Percentiles rank a stretch among this genome's conserved stretches.
Evolutionary conservation across 2,113 vertebrate genomes (phyloP).

Genomic region (Cricetomys ansorgei): DNA sequence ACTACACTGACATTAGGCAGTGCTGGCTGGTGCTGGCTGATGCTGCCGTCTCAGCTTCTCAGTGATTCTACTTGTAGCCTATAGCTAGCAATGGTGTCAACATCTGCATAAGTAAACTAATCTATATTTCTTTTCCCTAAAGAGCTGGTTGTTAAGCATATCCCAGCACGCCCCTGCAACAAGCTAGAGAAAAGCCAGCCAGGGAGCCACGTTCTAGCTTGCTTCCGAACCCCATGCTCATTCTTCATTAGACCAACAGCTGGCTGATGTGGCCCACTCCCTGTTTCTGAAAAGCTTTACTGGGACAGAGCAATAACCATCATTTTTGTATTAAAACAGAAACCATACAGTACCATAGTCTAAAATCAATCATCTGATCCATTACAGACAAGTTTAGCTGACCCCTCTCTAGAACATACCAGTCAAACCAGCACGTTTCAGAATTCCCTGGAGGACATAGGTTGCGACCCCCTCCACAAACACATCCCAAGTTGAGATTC

Average conservation of each 20-base stretch:
- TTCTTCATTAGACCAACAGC: neutral
- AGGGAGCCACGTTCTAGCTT: neutral
- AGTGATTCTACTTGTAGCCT: neutral
- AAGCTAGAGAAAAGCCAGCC: neutral
- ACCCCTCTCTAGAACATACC: neutral
- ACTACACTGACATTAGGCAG: neutral
- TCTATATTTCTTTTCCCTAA: neutral
- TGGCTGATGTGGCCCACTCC: neutral
- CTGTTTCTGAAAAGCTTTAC: neutral
- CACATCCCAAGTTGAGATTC: neutral
- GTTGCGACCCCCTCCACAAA: neutral
- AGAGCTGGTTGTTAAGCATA: neutral
- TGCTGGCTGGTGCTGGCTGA: accelerated
- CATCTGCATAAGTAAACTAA: neutral
- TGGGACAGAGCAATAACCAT: neutral
- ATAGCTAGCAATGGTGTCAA: neutral
- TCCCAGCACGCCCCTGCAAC: neutral
- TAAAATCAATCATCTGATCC: neutral
- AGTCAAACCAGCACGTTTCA: neutral
- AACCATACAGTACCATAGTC: neutral
- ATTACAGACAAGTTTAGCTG: neutral
- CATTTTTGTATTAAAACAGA: neutral
- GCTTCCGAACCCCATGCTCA: neutral
- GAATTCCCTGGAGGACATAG: neutral
- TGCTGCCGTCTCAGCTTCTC: accelerated